These are phyloP conservation scores for Heterotilapia buettikoferi DNA, from an alignment of 2,113 vertebrate genomes.

Conservation along the genomic window DNA sequence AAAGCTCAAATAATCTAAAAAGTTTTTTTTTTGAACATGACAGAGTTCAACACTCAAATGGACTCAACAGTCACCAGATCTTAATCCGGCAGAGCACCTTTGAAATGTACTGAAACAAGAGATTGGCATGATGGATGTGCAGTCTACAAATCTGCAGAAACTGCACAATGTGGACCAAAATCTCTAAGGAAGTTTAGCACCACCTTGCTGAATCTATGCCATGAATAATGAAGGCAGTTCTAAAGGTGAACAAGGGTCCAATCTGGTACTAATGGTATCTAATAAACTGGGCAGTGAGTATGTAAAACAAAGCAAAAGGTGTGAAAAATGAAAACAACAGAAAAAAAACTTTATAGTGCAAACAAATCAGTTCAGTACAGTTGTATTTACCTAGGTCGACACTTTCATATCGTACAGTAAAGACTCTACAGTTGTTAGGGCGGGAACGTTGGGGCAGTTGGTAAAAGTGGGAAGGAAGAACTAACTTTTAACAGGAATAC, in stretches of 20 bases:
- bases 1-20: neutral
- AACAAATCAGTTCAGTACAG: accelerated
- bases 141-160: neutral
- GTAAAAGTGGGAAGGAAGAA: neutral
- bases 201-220: neutral
- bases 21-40: neutral
- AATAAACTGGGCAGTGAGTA: neutral
- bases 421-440: neutral
- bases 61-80: neutral
- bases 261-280: neutral
- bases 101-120: neutral
- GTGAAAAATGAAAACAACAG: neutral
- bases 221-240: neutral
- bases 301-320: neutral
- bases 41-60: neutral
- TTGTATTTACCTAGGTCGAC: neutral
- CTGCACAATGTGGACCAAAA: neutral
- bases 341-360: neutral
- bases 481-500: neutral
- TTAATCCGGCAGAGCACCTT: neutral
- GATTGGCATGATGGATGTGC: neutral
- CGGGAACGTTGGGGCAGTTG: neutral
- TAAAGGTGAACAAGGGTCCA: neutral
- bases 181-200: neutral
- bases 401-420: neutral